A percentile compares a stretch with the other conserved stretches of the same genome.
Conservation (phyloP, 2,113 vertebrate genomes). For the Mohoua ochrocephala region DNA sequence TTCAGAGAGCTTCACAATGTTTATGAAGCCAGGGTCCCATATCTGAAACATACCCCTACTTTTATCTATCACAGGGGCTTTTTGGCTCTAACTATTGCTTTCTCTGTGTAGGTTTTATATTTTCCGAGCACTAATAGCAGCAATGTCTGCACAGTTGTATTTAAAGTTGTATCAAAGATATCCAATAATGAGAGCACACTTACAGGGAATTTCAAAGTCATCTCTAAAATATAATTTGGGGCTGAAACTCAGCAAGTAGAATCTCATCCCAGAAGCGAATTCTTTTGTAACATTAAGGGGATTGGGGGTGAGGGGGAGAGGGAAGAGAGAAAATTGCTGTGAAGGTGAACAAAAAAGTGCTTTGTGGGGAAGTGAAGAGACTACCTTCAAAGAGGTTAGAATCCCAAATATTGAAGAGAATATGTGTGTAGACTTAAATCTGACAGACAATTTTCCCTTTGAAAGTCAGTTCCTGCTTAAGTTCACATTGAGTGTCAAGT, state of each 20-base stretch:
- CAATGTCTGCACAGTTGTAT: neutral
- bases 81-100: neutral
- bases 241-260: constrained; percentile 52
- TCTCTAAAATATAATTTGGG: constrained; percentile 51
- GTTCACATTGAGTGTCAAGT: constrained; percentile 29
- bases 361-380: constrained; percentile 54
- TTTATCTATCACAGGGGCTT: neutral
- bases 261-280: constrained; percentile 48
- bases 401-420: constrained; percentile 39
- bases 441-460: constrained; percentile 26
- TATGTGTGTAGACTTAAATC: constrained; percentile 10
- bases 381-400: constrained; percentile 49
- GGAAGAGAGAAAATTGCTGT: constrained; percentile 46
- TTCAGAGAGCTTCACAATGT: constrained; percentile 14
- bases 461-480: constrained; percentile 36
- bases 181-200: constrained; percentile 40
- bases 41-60: neutral
- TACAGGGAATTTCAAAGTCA: constrained; percentile 48
- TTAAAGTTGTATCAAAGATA: constrained; percentile 49
- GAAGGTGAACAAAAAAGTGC: constrained; percentile 53
- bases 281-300: constrained; percentile 39
- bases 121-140: neutral
- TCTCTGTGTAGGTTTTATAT: constrained; percentile 7
- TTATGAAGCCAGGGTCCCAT: neutral
- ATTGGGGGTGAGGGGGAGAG: neutral